Base-by-base conservation (phyloP, 2,797 vertebrate species). In the Trematomus bernacchii region DNA sequence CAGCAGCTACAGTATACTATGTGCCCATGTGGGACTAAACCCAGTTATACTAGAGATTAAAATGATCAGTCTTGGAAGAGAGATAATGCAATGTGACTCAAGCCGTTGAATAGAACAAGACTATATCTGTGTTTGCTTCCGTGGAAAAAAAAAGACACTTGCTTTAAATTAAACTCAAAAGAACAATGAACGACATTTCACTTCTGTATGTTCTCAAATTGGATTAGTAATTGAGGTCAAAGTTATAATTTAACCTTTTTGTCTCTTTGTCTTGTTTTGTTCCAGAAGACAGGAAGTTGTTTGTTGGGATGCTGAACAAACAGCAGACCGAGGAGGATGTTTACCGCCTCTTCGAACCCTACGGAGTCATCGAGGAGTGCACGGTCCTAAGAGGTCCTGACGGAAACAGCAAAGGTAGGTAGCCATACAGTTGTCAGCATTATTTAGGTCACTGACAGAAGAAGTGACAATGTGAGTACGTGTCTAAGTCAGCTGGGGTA, bases 201-300 rank as follows among this genome's bases (percentile, higher is more conserved):
- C 46, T 10, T 1, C 48, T 70, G 12, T 51, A 37, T 47, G 11
- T 53, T 63, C 66, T 55, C 50, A 60, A 66, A 85, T 65, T 79
- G 53, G 42, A 71, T 74, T 82, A 40, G 69, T 79, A 80, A 84
- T 87, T 82, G 67, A 80, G 83, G 70, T 89, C 83, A 76, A 70
- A 84, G 80, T 74, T 86, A 47, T 79, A 87, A 90, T 79, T 84
- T 86, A 88, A 92, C 83, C 77, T 74, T 80, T 37, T 80, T 66
- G 66, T 92, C 89, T 92, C 84, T 66, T 92, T 90, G 90, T 96
- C 33, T 37, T 37, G 33, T 37, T 37, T 96, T 92, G 93, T 96
- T 96, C 86, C 94, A 99, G 98, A 98, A 96, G 98, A 99, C 96
- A 97, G 98, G 96, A 99, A 99, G 95, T 94, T 99, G 94, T 99